These are phyloP conservation scores for Malurus elegans DNA, from an alignment of 2,113 vertebrate species.

Conservation along the genomic window DNA sequence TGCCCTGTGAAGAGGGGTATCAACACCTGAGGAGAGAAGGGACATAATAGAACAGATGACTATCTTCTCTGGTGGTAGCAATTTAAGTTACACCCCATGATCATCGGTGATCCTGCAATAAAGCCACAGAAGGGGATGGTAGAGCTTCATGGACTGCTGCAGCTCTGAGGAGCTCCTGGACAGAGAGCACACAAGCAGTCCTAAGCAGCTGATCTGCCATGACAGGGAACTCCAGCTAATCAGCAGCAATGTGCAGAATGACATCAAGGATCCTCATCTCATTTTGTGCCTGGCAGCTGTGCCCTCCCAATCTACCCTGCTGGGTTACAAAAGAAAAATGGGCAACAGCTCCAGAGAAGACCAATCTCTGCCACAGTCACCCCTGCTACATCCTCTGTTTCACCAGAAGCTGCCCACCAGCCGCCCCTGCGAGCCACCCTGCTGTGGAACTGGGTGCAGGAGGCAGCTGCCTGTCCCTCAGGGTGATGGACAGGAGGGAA, in stretches of 20 bases:
- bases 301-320: neutral
- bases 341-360: neutral
- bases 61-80: neutral
- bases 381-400: neutral
- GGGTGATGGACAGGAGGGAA: neutral
- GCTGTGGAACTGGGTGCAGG: neutral
- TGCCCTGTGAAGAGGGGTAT: conserved; percentile 74
- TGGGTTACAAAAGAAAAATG: neutral
- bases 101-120: neutral
- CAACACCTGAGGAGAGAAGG: conserved; percentile 70
- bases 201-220: accelerated
- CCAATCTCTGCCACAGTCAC: neutral
- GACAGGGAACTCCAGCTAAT: neutral
- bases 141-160: neutral
- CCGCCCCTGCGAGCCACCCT: neutral
- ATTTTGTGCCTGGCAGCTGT: neutral
- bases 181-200: neutral
- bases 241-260: neutral
- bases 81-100: neutral
- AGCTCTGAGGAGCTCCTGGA: neutral
- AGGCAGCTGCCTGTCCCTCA: neutral
- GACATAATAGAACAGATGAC: neutral
- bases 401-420: neutral
- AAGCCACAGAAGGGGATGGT: neutral
- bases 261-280: neutral